A percentile compares a stretch with the other conserved stretches of the same genome.
Evolutionary conservation across 2,888 invertebrate genomes (phyloP).

Genomic region (Lacanobia oleracea): DNA sequence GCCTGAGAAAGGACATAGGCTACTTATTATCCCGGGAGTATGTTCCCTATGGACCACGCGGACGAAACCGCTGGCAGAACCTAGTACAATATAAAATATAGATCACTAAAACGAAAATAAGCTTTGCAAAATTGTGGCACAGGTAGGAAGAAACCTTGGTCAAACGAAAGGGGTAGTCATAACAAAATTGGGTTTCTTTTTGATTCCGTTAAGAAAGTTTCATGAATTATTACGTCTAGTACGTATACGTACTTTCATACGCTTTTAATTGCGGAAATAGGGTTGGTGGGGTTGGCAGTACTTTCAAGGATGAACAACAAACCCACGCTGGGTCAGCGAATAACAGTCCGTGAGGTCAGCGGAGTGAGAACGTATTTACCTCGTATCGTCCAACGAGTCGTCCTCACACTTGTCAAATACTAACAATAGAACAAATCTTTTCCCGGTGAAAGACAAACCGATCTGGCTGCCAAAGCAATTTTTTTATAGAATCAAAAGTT

Average conservation of each 20-base stretch:
- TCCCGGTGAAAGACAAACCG: conserved; percentile 68
- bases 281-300: conserved; percentile 3
- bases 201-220: background rate
- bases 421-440: conserved; percentile 68
- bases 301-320: conserved; percentile 24
- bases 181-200: conserved; percentile 21
- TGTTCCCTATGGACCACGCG: too few relatives aligned
- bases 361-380: conserved; percentile 40
- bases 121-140: background rate
- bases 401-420: conserved; percentile 61
- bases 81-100: background rate
- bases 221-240: background rate
- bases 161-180: background rate
- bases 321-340: conserved; percentile 27
- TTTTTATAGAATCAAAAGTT: conserved; percentile 67
- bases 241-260: background rate
- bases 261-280: background rate
- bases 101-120: conserved; percentile 8
- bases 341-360: conserved; percentile 45
- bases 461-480: conserved; percentile 66
- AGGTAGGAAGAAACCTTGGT: conserved; percentile 10
- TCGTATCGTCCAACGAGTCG: conserved; percentile 57
- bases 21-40: too few relatives aligned
- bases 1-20: too few relatives aligned
- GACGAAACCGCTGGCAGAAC: too few relatives aligned